These are phyloP conservation scores for Platycheirus albimanus DNA, from an alignment of 2,888 invertebrate species.

Conservation along the genomic window DNA sequence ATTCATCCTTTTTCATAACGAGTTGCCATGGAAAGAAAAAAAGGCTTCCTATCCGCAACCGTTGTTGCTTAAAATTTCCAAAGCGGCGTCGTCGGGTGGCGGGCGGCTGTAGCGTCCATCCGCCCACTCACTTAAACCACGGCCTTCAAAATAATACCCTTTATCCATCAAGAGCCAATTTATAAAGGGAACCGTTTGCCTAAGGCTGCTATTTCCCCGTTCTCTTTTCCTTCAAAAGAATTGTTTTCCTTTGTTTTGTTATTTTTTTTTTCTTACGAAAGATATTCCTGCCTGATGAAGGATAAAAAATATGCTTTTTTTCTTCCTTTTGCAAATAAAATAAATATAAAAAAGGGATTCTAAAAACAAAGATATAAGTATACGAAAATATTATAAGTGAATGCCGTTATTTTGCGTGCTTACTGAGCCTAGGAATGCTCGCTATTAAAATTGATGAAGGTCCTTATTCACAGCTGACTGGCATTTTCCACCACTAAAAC, in stretches of 20 bases:
- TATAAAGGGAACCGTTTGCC: conserved; percentile 56
- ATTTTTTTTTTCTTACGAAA: conserved; percentile 43
- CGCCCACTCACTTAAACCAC: conserved; percentile 44
- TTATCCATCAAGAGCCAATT: conserved; percentile 68
- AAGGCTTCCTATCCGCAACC: background rate
- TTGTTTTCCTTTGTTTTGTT: conserved; percentile 51
- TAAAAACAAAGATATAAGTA: conserved; percentile 27
- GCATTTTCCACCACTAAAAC: conserved; percentile 43
- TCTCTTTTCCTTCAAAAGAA: conserved; percentile 27
- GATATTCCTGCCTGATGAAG: conserved; percentile 55
- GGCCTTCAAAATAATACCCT: conserved; percentile 63
- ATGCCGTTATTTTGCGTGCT: conserved; percentile 55
- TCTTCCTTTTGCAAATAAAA: conserved; percentile 1
- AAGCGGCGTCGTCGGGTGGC: background rate
- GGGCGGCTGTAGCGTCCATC: no score
- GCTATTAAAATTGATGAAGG: conserved; percentile 67
- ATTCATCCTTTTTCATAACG: conserved; percentile 31
- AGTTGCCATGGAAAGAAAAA: background rate
- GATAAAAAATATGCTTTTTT: conserved; percentile 23
- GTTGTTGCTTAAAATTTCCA: background rate
- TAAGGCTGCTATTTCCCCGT: conserved; percentile 27
- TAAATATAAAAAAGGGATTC: conserved; percentile 28
- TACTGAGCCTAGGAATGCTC: conserved; percentile 55
- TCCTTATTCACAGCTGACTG: conserved; percentile 70
- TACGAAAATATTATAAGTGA: conserved; percentile 57